Base-by-base conservation (phyloP, 2,888 invertebrate species). In the Pheosia gnoma region DNA sequence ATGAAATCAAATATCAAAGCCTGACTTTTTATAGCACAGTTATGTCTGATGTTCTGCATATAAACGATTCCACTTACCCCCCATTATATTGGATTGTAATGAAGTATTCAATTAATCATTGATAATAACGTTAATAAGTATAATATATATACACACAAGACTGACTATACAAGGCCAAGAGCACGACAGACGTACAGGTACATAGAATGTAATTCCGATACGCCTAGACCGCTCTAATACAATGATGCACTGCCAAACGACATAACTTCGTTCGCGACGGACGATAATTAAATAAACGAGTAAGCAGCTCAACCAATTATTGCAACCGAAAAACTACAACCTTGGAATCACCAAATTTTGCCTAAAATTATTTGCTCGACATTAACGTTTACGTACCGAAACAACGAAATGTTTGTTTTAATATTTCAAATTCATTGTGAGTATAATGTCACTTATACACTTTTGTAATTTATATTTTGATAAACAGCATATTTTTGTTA, bases 221-320 rank as follows among this genome's bases (percentile, higher is more conserved):
- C 65, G 69, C 57, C 60, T 66, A 68, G 63, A 63, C 70, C 77
- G 71, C 71, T 68, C 67, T 59, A 73, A 74, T 70, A 68, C 63
- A 74, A 68, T 72, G 75, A 66, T 67, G 73, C 70, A 78, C 75
- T 81, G 81, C 80, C 81, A 80, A 83, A 81, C 79, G 77, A 77
- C 80, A 76, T 77, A 77, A 80, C 78, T 80, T 78, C 66, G 66
- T 62, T 67, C 78, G 74, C 82, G 81, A 75, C 79, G 80, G 75
- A 80, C 80, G 81, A 79, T 89, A 89, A 91, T 90, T 89, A 87
- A 83, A 87, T 87, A 86, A 86, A 85, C 79, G 82, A 79, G 80
- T 76, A 81, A 78, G 81, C 81, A 87, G 84, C 83, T 80, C 80
- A 82, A 86, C 82, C 83, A 89, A 89, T 87, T 76, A 74, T 75